phyloP scores from a whole-genome alignment of 2,888 invertebrate species.

The Rhamnusium bicolor region DNA sequence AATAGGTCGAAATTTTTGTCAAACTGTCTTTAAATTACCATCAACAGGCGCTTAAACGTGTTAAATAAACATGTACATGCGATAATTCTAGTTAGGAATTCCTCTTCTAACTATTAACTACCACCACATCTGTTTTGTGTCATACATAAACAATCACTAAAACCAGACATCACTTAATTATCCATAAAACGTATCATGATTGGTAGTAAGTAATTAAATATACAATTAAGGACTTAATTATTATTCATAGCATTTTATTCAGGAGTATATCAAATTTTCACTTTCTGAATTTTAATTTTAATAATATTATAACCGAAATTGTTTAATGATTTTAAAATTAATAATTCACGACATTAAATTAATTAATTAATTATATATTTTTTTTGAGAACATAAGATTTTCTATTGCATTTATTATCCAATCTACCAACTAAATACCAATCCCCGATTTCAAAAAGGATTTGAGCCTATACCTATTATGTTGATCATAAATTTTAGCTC shows the following conservation, averaged over 20 bases:
- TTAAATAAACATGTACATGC: neutral
- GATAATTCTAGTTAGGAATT: neutral
- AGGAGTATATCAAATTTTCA: neutral
- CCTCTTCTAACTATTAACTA: neutral
- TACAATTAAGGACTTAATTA: neutral
- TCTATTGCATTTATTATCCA: too few species aligned
- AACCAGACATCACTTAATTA: neutral
- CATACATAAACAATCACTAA: constrained; percentile 2
- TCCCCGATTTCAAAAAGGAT: too few species aligned
- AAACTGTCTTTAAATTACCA: neutral
- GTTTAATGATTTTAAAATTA: too few species aligned
- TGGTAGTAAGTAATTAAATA: neutral
- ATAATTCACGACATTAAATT: too few species aligned
- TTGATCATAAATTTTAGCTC: too few species aligned
- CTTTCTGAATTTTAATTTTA: too few species aligned
- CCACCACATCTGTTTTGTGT: constrained; percentile 13
- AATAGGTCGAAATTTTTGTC: constrained; percentile 1
- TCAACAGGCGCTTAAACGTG: constrained; percentile 8
- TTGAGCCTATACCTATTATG: too few species aligned
- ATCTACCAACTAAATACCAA: too few species aligned
- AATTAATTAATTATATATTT: too few species aligned
- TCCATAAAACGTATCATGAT: neutral
- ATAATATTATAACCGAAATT: too few species aligned
- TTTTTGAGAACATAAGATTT: too few species aligned
- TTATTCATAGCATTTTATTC: neutral